Base-by-base conservation (phyloP, 1,140 invertebrate genomes). In the Orius insidiosus region DNA sequence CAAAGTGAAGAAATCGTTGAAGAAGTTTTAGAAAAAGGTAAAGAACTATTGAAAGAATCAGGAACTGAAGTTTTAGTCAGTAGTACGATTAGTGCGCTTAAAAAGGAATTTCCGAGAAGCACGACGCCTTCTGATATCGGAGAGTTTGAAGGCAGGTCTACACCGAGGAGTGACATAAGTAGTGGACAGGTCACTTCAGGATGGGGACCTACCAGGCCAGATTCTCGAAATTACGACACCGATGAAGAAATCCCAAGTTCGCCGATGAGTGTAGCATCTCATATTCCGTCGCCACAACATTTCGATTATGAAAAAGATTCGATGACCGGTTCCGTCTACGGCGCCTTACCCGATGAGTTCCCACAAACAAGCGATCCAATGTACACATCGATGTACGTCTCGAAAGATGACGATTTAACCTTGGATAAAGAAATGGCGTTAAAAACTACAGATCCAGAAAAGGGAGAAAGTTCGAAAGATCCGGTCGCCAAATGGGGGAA, bases 401-500 rank as follows among this genome's bases (percentile, higher is more conserved):
- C 50, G 31, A 34, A 47, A 13, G 36, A 41, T 10, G 41, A 50
- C 31, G 37, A 40, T 19, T 9, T 16, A 15, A 31, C 18, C 19
- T 31, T 43, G 9, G 16, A 31, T 3, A 43, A 43, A 43, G 41
- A 43, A 15, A 10, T 31, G 19, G 24, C 9, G 5, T n/a, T 13
- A 4, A 18, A 43, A n/a, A 43, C 18, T 24, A 43, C 5, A 10
- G 31, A 18, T 2, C 19, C 41, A 10, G 41, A 43, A 31, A 64
- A 69, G 37, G 65, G 72, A 53, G 64, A 75, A 2, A 70, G 43
- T 14, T 19, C 19, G 5, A 52, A 50, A 50, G 80, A 85, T 63
- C 79, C 80, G 1, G 64, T 88, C 3, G 73, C 77, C 55, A 76
- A 73, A 32, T 94, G 88, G 87, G 87, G 83, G 7, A 85, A 86